Evolutionary conservation across 2,797 vertebrate genomes (phyloP).

Genomic region (Periophthalmus magnuspinnatus): DNA sequence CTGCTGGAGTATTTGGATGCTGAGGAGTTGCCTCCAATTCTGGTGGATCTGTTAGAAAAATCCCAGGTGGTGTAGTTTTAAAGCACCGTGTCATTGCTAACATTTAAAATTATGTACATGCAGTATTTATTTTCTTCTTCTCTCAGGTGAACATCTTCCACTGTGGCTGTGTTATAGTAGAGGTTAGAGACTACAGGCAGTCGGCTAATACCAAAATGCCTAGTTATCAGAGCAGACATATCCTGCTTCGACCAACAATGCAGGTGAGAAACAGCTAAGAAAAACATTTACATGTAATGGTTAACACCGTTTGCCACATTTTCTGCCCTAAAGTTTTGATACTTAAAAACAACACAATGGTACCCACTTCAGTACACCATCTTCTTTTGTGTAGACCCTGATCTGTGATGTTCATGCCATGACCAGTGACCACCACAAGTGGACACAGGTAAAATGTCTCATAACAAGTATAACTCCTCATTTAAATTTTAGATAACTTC

Average conservation of each 20-base stretch:
- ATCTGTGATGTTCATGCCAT: conserved; percentile 98
- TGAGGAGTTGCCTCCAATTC: conserved; percentile 95
- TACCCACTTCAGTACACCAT: not conserved
- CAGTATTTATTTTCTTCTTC: not conserved
- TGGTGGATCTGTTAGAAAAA: conserved; percentile 98
- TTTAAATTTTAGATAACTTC: not conserved
- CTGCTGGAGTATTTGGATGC: conserved; percentile 97
- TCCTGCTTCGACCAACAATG: conserved; percentile 96
- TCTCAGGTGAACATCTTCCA: conserved; percentile 98
- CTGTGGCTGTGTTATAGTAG: conserved; percentile 96
- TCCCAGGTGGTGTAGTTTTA: conserved; percentile 83
- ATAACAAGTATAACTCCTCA: not conserved
- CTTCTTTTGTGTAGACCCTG: conserved; percentile 72
- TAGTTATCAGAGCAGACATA: conserved; percentile 91
- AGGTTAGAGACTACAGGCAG: conserved; percentile 96
- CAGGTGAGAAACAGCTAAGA: conserved; percentile 75
- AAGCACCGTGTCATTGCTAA: not conserved
- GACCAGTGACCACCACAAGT: conserved; percentile 98
- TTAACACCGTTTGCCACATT: not conserved
- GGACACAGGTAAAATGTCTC: conserved; percentile 89
- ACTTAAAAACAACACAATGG: not conserved
- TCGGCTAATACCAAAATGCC: conserved; percentile 92
- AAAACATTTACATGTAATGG: no score
- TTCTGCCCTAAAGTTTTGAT: not conserved
- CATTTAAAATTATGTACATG: not conserved